Evolutionary conservation across 2,113 vertebrate genomes (phyloP).

Genomic region (Cynoglossus semilaevis): DNA sequence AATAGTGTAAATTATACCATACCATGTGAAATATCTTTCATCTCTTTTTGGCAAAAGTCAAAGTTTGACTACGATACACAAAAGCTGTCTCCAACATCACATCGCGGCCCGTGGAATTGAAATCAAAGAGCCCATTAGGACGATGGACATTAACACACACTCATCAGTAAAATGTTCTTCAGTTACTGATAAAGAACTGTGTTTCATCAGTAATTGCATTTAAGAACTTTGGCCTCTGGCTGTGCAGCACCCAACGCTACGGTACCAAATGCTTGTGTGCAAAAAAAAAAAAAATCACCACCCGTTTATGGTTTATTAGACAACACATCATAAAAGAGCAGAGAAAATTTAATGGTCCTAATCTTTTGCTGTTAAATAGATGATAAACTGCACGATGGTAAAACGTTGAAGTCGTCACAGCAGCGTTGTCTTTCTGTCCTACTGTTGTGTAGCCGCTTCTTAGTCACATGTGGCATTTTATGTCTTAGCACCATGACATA

Average conservation of each 20-base stretch:
- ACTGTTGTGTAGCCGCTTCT: neutral
- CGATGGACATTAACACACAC: slow-evolving; percentile 46
- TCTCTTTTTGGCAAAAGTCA: too few relatives aligned
- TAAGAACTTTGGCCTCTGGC: slow-evolving; percentile 70
- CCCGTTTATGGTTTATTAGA: slow-evolving; percentile 65
- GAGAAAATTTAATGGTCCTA: slow-evolving; percentile 63
- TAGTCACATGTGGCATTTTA: neutral
- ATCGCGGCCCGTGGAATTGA: neutral
- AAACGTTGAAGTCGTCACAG: slow-evolving; percentile 45
- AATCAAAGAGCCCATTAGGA: slow-evolving; percentile 24
- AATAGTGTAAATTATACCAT: too few relatives aligned
- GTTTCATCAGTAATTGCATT: slow-evolving; percentile 72
- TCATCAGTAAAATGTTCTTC: slow-evolving; percentile 53
- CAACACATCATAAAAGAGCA: slow-evolving; percentile 62
- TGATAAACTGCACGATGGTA: slow-evolving; percentile 54
- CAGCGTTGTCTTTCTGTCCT: slow-evolving; percentile 1
- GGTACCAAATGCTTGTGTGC: slow-evolving; percentile 56
- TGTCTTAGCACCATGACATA: slow-evolving; percentile 4
- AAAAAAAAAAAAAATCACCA: slow-evolving; percentile 40
- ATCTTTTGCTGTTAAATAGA: slow-evolving; percentile 61
- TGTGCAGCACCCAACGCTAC: slow-evolving; percentile 39
- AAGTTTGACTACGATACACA: slow-evolving; percentile 1
- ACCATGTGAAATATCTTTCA: too few relatives aligned
- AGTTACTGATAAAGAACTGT: slow-evolving; percentile 62
- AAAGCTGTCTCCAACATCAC: slow-evolving; percentile 2